phyloP scores from a whole-genome alignment of 2,797 vertebrate species.

The Pseudochirops corinnae region DNA sequence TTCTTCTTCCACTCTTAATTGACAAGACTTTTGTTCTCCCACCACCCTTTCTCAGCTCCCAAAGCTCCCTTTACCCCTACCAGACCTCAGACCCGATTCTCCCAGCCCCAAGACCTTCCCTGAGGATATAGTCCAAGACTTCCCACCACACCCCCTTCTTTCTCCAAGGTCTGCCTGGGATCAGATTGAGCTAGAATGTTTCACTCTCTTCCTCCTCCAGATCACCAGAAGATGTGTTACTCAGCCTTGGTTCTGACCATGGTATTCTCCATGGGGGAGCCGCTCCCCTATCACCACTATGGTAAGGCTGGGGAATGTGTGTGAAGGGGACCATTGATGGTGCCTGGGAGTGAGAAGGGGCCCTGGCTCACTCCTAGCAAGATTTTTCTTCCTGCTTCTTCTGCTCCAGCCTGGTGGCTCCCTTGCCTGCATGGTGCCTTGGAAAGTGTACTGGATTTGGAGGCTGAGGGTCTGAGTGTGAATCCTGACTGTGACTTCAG shows the following conservation, averaged over 20 bases:
- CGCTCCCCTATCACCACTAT: slow-evolving; percentile 97
- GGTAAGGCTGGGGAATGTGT: slow-evolving; percentile 86
- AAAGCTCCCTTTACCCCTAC: not conserved
- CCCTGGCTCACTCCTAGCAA: not conserved
- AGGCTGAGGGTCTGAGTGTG: not conserved
- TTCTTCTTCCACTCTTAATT: not conserved
- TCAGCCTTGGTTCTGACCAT: slow-evolving; percentile 95
- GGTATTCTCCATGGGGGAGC: slow-evolving; percentile 98
- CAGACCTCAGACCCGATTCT: not conserved
- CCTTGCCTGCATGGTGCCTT: not conserved
- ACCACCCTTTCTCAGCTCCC: not conserved
- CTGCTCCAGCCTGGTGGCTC: not conserved
- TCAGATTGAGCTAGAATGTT: slow-evolving; percentile 22
- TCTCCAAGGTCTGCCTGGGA: not conserved
- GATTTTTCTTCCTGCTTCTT: not conserved
- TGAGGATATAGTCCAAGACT: not conserved
- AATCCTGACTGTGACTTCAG: not conserved
- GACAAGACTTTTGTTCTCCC: not conserved
- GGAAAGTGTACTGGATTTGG: not conserved
- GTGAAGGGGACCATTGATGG: not conserved
- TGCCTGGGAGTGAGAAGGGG: not conserved
- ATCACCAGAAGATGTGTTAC: slow-evolving; percentile 99
- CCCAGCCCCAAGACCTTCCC: no score
- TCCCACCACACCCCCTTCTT: not conserved
- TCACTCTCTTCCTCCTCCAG: slow-evolving; percentile 82